phyloP scores from a whole-genome alignment of 35 echinoderm and acorn worm genomes.

The Heliocidaris erythrogramma region DNA sequence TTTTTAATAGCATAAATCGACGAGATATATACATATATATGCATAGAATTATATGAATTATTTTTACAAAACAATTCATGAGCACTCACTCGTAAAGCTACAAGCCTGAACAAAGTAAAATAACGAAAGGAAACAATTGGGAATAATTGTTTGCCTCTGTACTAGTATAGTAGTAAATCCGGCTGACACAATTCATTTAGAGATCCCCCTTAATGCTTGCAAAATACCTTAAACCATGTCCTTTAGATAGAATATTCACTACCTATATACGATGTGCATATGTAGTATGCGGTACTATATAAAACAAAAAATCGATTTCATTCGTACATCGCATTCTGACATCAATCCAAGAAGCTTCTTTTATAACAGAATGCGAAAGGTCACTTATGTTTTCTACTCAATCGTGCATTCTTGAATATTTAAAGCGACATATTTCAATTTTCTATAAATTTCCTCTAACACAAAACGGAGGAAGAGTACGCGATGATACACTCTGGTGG shows the following conservation, averaged over 20 bases:
- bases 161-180: background rate
- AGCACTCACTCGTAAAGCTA: no score
- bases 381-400: background rate
- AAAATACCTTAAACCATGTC: background rate
- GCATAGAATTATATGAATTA: no score
- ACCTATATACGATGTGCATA: background rate
- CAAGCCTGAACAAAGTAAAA: background rate
- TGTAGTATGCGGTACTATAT: background rate
- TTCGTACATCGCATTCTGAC: background rate
- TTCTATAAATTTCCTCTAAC: background rate
- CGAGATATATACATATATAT: no score
- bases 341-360: background rate
- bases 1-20: no score
- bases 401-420: background rate
- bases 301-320: slow-evolving; percentile 4
- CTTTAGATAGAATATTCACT: background rate
- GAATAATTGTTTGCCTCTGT: background rate
- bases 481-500: background rate
- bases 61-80: no score
- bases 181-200: background rate
- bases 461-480: background rate
- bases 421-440: slow-evolving; percentile 18
- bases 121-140: background rate
- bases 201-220: background rate
- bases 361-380: background rate